Percentiles rank a stretch among this genome's conserved stretches.
These are phyloP conservation scores for Iguana delicatissima DNA, from an alignment of 2,797 vertebrate species.

Conservation along the genomic window DNA sequence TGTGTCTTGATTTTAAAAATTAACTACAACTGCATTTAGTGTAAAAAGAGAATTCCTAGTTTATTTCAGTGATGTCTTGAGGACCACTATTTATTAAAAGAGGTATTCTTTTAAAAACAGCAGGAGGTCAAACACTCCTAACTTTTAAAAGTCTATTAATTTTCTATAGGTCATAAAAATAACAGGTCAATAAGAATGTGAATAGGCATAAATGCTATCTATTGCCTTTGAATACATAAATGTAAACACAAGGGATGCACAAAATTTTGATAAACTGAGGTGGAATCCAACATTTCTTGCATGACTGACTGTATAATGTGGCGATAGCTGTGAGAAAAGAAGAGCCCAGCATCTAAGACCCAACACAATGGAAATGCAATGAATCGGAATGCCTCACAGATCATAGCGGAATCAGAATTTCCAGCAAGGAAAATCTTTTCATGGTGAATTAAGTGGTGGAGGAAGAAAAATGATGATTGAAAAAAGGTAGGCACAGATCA, in stretches of 20 bases:
- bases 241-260: conserved; percentile 83
- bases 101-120: conserved; percentile 62
- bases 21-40: conserved; percentile 80
- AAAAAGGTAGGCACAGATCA: conserved; percentile 91
- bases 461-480: conserved; percentile 94
- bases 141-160: conserved; percentile 68
- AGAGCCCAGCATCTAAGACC: conserved; percentile 89
- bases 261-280: conserved; percentile 87
- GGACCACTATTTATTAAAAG: conserved; percentile 73
- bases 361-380: conserved; percentile 97
- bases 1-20: conserved; percentile 77
- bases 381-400: conserved; percentile 99
- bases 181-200: conserved; percentile 75
- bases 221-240: conserved; percentile 77
- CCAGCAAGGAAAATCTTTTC: conserved; percentile 99
- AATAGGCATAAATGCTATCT: conserved; percentile 79
- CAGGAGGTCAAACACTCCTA: conserved; percentile 68
- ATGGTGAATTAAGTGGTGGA: conserved; percentile 97
- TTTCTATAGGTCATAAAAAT: conserved; percentile 74
- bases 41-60: conserved; percentile 80
- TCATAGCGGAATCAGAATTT: conserved; percentile 99
- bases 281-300: conserved; percentile 95
- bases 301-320: conserved; percentile 95
- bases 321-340: conserved; percentile 89
- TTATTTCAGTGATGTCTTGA: conserved; percentile 74